phyloP scores from a whole-genome alignment of 2,797 vertebrate genomes.

The Crenichthys baileyi region DNA sequence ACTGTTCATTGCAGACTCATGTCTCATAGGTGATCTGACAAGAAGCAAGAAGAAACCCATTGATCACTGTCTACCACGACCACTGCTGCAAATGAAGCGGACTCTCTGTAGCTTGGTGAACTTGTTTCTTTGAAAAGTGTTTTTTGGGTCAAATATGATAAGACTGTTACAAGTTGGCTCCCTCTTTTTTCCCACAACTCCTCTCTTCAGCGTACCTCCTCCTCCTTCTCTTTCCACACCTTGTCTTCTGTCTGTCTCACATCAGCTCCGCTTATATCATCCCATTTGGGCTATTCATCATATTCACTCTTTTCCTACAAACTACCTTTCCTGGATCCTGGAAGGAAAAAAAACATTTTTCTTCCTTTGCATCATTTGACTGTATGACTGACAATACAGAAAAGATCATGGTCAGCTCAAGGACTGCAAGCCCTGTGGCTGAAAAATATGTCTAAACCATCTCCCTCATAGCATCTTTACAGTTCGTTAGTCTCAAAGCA shows the following conservation, averaged over 20 bases:
- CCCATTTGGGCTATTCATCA: slow-evolving; percentile 21
- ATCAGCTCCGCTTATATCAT: slow-evolving; percentile 51
- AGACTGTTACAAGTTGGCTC: not conserved
- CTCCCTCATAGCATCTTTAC: too few species aligned
- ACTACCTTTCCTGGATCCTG: slow-evolving; percentile 10
- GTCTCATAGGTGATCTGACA: not conserved
- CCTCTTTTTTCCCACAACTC: slow-evolving; percentile 47
- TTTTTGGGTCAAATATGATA: not conserved
- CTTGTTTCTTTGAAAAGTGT: not conserved
- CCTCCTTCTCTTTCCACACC: slow-evolving; percentile 20
- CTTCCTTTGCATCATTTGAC: not conserved
- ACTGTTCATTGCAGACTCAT: not conserved
- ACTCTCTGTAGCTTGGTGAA: not conserved
- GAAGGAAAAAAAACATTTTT: not conserved
- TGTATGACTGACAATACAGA: not conserved
- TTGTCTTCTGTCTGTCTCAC: slow-evolving; percentile 58
- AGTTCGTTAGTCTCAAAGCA: too few species aligned
- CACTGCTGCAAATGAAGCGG: not conserved
- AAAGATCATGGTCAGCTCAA: too few species aligned
- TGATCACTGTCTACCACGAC: not conserved
- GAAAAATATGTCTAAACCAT: too few species aligned
- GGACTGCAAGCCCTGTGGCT: too few species aligned
- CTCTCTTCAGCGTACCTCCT: slow-evolving; percentile 25
- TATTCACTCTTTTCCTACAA: not conserved
- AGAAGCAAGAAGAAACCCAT: not conserved